Evolutionary conservation across 2,797 vertebrate species (phyloP).

Genomic region (Cossypha niveicapilla): DNA sequence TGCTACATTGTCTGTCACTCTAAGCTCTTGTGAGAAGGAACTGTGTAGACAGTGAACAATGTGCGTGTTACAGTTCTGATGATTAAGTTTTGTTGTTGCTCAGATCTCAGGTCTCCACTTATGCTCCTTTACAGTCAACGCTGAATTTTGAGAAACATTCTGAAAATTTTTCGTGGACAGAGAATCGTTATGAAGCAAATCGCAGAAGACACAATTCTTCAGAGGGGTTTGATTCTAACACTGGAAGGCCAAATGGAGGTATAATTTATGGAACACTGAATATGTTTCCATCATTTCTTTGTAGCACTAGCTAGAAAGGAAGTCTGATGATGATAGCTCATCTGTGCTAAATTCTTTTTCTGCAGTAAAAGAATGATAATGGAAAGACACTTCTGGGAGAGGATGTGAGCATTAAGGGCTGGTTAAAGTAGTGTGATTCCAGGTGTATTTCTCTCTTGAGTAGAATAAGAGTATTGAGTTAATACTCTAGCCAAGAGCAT

Average conservation of each 20-base stretch:
- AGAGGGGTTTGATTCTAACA: conserved; percentile 72
- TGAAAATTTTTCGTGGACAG: conserved; percentile 68
- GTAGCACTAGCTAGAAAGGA: not conserved
- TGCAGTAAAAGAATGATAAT: not conserved
- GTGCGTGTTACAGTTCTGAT: not conserved
- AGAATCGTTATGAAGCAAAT: conserved; percentile 72
- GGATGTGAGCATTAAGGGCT: not conserved
- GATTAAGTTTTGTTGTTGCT: not conserved
- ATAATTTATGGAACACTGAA: not conserved
- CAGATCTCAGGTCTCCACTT: not conserved
- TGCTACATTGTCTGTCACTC: not conserved
- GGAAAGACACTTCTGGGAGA: not conserved
- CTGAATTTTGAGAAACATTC: conserved; percentile 76
- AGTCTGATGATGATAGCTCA: not conserved
- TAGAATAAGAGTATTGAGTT: not conserved
- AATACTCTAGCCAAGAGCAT: not conserved
- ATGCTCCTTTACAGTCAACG: conserved; percentile 67
- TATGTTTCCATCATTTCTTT: not conserved
- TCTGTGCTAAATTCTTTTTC: not conserved
- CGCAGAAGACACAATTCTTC: conserved; percentile 78
- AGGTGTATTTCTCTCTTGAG: not conserved
- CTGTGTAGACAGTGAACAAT: not conserved
- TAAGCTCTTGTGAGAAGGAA: not conserved
- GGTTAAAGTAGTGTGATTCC: not conserved
- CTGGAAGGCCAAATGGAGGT: conserved; percentile 73